These are phyloP conservation scores for Laticauda laticaudata DNA, from an alignment of 2,113 vertebrate genomes.

Conservation along the genomic window DNA sequence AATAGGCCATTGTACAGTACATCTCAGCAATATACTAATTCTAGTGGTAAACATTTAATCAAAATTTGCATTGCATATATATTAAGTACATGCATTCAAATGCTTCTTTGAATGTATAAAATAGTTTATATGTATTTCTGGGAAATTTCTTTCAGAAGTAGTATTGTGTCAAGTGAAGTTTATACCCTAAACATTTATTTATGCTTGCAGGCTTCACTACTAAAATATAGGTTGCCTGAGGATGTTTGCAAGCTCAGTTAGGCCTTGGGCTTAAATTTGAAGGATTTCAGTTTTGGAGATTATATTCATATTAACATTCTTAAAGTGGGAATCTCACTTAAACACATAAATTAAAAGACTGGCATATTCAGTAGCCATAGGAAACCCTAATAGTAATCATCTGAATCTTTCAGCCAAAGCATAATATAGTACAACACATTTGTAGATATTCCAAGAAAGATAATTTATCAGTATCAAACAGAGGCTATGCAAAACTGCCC, in stretches of 20 bases:
- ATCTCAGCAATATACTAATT: background rate
- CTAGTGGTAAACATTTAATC: background rate
- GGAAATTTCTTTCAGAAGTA: background rate
- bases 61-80: background rate
- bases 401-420: background rate
- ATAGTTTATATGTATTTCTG: background rate
- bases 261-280: background rate
- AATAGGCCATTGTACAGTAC: background rate
- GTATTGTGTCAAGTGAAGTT: background rate
- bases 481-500: background rate
- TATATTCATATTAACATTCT: background rate
- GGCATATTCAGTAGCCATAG: background rate
- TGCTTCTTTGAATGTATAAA: background rate
- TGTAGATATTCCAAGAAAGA: background rate
- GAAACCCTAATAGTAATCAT: background rate
- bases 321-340: background rate
- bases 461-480: background rate
- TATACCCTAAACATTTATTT: background rate
- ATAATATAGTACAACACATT: background rate
- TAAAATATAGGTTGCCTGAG: background rate
- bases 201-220: background rate
- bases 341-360: background rate
- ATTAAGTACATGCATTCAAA: background rate
- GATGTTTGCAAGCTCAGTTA: background rate
- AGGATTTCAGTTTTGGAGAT: background rate